Conservation (phyloP, 37 sponge, comb jelly and placozoan genomes). For the Sycon ciliatum region DNA sequence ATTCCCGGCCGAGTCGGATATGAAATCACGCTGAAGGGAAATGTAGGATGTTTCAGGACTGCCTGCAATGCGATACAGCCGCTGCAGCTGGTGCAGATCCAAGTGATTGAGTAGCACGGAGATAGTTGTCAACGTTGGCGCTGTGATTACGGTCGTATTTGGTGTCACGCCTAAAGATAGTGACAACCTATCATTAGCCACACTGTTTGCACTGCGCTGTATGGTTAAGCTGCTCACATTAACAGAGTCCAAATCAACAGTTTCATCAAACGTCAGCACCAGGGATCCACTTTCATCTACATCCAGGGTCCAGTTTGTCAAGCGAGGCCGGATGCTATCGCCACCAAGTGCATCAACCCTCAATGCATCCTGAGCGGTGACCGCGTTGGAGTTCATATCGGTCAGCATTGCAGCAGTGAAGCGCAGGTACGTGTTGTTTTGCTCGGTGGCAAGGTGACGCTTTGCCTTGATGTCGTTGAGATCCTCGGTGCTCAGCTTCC, state of each 20-base stretch:
- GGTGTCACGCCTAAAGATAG: not conserved
- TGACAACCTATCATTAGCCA: not conserved
- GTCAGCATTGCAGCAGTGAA: slow-evolving; percentile 31
- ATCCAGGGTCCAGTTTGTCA: slow-evolving; percentile 58
- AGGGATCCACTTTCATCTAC: slow-evolving; percentile 47
- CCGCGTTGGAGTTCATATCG: slow-evolving; percentile 55
- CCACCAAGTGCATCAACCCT: slow-evolving; percentile 13
- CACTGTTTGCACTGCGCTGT: slow-evolving; percentile 8
- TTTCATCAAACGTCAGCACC: slow-evolving; percentile 71
- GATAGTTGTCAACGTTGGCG: not conserved
- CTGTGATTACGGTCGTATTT: not conserved
- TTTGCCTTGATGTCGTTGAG: slow-evolving; percentile 69
- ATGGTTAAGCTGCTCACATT: slow-evolving; percentile 42
- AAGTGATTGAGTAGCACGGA: not conserved
- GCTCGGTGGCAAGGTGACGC: slow-evolving; percentile 30
- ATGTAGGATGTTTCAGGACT: slow-evolving; percentile 15
- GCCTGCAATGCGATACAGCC: not conserved
- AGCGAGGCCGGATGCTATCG: slow-evolving; percentile 40
- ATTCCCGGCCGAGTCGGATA: slow-evolving; percentile 51
- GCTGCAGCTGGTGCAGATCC: not conserved
- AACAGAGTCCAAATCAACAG: slow-evolving; percentile 28
- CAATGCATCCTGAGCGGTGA: slow-evolving; percentile 20
- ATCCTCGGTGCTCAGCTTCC: slow-evolving; percentile 40
- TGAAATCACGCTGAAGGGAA: slow-evolving; percentile 30
- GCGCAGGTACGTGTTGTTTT: slow-evolving; percentile 46